Evolutionary conservation across 2,113 vertebrate species (phyloP).

Genomic region (Naja naja): DNA sequence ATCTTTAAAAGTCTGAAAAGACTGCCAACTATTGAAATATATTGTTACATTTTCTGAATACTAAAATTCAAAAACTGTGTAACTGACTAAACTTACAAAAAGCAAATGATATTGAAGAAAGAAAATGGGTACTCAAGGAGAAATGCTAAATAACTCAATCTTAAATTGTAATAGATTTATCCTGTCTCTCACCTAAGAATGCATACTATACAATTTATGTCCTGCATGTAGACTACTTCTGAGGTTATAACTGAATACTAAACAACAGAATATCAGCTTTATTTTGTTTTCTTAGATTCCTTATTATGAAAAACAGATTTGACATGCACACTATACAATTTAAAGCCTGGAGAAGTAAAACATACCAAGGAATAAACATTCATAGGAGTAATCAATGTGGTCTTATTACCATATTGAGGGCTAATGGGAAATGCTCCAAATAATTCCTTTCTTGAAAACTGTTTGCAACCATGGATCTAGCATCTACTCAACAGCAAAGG

Average conservation of each 20-base stretch:
- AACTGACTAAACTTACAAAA: constrained; percentile 52
- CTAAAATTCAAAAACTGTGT: constrained; percentile 53
- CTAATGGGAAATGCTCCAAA: not conserved
- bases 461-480: not conserved
- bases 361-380: constrained; percentile 17
- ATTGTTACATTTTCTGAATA: constrained; percentile 55
- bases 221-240: not conserved
- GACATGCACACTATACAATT: not conserved
- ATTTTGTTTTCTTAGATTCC: not conserved
- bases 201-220: not conserved
- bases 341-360: constrained; percentile 6
- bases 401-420: not conserved
- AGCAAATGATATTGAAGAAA: constrained; percentile 23
- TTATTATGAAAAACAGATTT: not conserved
- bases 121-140: not conserved
- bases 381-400: not conserved
- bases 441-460: not conserved
- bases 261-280: not conserved
- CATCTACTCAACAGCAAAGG: not conserved
- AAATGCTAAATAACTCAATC: not conserved
- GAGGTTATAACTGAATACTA: not conserved
- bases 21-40: constrained; percentile 34
- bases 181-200: not conserved
- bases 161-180: not conserved
- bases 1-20: not conserved